Evolutionary conservation across 2,888 invertebrate species (phyloP), one percentile per base, ranked within the genome.

Genomic region (Stomorhina lunata): DNA sequence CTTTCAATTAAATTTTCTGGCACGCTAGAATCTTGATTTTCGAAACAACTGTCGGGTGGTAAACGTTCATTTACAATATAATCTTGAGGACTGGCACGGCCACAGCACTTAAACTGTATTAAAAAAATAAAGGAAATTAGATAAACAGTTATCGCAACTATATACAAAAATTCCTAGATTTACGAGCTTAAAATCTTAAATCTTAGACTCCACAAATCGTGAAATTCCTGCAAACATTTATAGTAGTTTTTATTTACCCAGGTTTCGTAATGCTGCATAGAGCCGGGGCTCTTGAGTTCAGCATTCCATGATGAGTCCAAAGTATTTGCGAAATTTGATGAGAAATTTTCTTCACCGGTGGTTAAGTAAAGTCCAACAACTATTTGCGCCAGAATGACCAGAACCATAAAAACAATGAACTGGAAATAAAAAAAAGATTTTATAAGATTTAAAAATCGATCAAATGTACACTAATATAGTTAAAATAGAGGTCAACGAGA

Each of bases 241-340:
- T 10, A 22, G 15, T 55, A 17, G 32, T 9, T 4, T 43, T 48
- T 6, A 83, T 85, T 81, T 80, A 90, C 90, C 87, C 88, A 88
- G 37, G 86, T 86, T 84, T 90, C 89, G 55, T 90, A 87, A 4
- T 89, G 81, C 4, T 88, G 87, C 90, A 90, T 90, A 22, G 88
- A 86, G 1, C 88, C 88, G 2, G 88, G 86, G 68, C 81, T 86
- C 22, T 86, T 84, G 2, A 89, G 77, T 48, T 90, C 90, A 65
- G 90, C 92, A n/a, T 93, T 90, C 86, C 90, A 90, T 1, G 92
- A 92, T 0, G 91, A 87, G 25, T 91, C 90, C 65, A 89, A 53
- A 1, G 86, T 55, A 57, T 86, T 87, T 17, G 89, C 84, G 65
- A 89, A 76, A 71, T 88, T 87, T 6, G 88, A 87, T 0, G 88